A percentile compares a stretch with the other conserved stretches of the same genome.
Conservation (phyloP, 2,113 vertebrate species). For the Myotis davidii region DNA sequence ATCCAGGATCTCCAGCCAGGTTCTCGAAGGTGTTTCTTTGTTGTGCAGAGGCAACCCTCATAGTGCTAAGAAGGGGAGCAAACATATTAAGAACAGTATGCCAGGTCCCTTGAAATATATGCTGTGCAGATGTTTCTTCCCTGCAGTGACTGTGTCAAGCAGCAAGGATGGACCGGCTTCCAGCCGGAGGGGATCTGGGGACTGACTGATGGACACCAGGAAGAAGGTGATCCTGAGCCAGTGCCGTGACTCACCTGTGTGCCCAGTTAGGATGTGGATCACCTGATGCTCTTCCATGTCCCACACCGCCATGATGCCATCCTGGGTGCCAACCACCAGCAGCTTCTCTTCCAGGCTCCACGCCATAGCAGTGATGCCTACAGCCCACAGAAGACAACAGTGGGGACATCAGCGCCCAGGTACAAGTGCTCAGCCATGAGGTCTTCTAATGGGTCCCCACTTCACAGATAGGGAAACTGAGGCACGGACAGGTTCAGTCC, state of each 20-base stretch:
- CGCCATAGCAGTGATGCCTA: slow-evolving; percentile 84
- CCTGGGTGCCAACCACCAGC: slow-evolving; percentile 86
- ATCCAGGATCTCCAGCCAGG: too few relatives aligned
- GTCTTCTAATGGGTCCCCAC: too few relatives aligned
- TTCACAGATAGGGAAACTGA: background rate
- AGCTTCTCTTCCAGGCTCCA: slow-evolving; percentile 79
- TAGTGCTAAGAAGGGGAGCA: too few relatives aligned
- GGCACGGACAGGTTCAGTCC: background rate
- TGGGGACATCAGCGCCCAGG: accelerated
- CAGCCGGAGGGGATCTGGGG: background rate
- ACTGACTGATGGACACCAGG: background rate
- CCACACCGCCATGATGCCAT: slow-evolving; percentile 85
- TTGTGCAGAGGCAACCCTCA: too few relatives aligned
- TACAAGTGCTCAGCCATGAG: too few relatives aligned
- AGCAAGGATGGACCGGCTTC: too few relatives aligned
- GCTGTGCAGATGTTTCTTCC: too few relatives aligned
- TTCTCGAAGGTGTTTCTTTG: too few relatives aligned
- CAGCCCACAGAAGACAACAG: background rate
- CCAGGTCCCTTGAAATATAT: too few relatives aligned
- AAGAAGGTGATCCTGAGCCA: accelerated
- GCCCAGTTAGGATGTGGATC: slow-evolving; percentile 83
- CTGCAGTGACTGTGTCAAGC: too few relatives aligned
- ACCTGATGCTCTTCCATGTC: slow-evolving; percentile 81
- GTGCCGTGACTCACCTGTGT: slow-evolving; percentile 81
- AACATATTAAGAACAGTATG: too few relatives aligned